A percentile compares a stretch with the other conserved stretches of the same genome.
phyloP scores from a whole-genome alignment of 2,797 vertebrate genomes.

The Petrocephalus schoutedeni region DNA sequence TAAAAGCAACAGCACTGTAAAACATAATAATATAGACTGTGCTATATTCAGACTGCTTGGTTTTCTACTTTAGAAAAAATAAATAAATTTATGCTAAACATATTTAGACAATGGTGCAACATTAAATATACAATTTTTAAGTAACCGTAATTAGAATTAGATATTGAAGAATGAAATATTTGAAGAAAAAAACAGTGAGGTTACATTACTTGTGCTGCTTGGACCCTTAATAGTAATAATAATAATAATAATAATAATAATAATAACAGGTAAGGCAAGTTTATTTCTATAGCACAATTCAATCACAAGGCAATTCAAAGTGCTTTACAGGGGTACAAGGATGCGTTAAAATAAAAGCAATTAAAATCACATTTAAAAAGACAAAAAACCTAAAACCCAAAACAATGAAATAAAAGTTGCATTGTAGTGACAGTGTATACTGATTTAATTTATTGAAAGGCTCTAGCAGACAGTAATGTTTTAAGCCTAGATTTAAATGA shows the following conservation, averaged over 20 bases:
- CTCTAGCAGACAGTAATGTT: too few relatives aligned
- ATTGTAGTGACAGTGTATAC: too few relatives aligned
- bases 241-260: not conserved
- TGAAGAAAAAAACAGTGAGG: not conserved
- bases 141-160: not conserved
- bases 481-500: too few relatives aligned
- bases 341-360: too few relatives aligned
- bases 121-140: not conserved
- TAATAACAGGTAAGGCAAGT: not conserved
- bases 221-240: not conserved
- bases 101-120: not conserved
- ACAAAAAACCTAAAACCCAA: too few relatives aligned
- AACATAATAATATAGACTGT: conserved; percentile 37
- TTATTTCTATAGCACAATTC: too few relatives aligned
- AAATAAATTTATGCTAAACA: not conserved
- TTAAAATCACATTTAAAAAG: too few relatives aligned
- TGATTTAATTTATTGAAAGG: too few relatives aligned
- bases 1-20: conserved; percentile 37
- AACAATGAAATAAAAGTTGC: too few relatives aligned
- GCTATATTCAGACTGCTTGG: conserved; percentile 32
- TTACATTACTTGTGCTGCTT: not conserved
- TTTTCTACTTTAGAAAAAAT: conserved; percentile 27
- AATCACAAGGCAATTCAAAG: too few relatives aligned
- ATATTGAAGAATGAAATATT: not conserved
- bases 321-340: too few relatives aligned